Evolutionary conservation across 2,797 vertebrate genomes (phyloP), one percentile per base, ranked within the genome.

Genomic region (Onychomys leucogaster): DNA sequence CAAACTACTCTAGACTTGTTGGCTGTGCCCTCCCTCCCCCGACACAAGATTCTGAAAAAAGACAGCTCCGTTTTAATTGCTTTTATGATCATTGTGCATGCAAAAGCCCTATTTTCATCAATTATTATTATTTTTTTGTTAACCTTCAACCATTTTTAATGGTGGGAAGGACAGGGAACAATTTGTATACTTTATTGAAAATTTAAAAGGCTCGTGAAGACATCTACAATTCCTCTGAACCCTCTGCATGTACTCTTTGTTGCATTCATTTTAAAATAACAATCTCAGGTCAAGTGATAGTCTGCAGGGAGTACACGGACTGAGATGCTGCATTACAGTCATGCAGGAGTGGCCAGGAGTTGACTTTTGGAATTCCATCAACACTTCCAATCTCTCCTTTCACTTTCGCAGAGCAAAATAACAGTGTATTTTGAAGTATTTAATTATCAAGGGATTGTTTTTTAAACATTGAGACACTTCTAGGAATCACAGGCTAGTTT

Each of bases 31-130:
- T 93, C 46, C 65, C 76, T 90, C 69, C 86, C 80, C 85, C 55
- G 46, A 55, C 89, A 82, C 41, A 93, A 93, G 75, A 91, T 93
- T 61, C 81, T 95, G 82, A 77, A 97, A 96, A 55, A 92, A 89
- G 57, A 71, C 34, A 89, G 76, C 65, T 91, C n/a, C 27, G 55
- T 90, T 95, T 95, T 91, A 94, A 96, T 97, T 96, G 63, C 95
- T 96, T 94, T 93, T 65, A 89, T 91, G 61, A 65, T 93, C 86
- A 61, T 25, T 0, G 6, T 90, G 41, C 59, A 61, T 55, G 21
- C 52, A 83, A 46, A 90, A 89, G 29, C 11, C 80, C 57, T 92
- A 25, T 87, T 95, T 93, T 90, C 69, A 78, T 91, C 69, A 41
- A 49, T 83, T 93, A 63, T 12, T 90, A 27, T 77, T n/a, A n/a